Conservation (phyloP, 1,140 invertebrate species). For the Ooceraea biroi region DNA sequence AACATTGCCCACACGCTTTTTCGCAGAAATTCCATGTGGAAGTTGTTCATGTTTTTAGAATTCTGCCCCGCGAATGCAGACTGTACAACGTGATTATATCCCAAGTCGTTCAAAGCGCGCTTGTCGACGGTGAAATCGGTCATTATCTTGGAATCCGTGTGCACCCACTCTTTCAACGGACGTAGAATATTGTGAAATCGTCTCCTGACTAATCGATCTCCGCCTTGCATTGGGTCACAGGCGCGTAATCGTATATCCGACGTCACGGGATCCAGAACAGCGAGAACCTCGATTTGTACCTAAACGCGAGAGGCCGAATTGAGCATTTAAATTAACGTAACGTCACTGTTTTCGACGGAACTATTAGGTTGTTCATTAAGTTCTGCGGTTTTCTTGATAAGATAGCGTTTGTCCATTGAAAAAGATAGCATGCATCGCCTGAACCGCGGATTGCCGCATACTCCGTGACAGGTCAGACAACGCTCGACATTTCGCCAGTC, state of each 20-base stretch:
- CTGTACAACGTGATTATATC: conserved; percentile 91
- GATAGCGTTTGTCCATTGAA: no score
- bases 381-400: no score
- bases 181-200: conserved; percentile 91
- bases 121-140: conserved; percentile 95
- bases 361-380: no score
- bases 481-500: no score
- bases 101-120: conserved; percentile 90
- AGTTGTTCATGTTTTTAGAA: conserved; percentile 88
- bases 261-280: conserved; percentile 92
- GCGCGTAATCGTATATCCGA: conserved; percentile 91
- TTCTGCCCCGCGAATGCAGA: conserved; percentile 88
- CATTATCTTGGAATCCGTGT: conserved; percentile 91
- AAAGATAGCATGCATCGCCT: no score
- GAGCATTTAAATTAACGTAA: not conserved
- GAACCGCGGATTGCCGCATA: no score
- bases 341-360: not conserved
- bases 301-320: conserved; percentile 53
- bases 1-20: conserved; percentile 96
- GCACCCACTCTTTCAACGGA: conserved; percentile 92
- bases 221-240: conserved; percentile 92
- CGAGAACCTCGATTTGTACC: conserved; percentile 95
- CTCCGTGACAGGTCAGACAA: no score
- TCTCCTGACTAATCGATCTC: conserved; percentile 92
- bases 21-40: conserved; percentile 94